Evolutionary conservation across 2,888 invertebrate species (phyloP), one percentile per base, ranked within the genome.

Genomic region (Drosophila colorata): DNA sequence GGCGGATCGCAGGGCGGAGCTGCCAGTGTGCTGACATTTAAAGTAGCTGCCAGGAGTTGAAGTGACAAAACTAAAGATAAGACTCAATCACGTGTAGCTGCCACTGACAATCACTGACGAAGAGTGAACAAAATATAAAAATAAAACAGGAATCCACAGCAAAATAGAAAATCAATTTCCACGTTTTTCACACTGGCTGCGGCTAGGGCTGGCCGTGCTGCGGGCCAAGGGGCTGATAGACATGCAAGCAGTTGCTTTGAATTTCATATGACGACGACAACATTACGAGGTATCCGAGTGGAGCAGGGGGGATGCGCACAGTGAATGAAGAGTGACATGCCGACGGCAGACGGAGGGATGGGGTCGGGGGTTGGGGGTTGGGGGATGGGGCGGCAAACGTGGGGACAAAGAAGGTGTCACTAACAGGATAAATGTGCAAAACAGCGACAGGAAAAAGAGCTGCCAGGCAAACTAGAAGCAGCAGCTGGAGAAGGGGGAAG

Each of bases 31-130:
- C 61, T 88, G 83, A 88, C 83, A 83, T 88, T 83, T 83, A 83
- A 83, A 83, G 83, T 88, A 83, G 83, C 83, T 83, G 89, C 87
- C 83, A 83, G 85, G 81, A 76, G 69, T 74, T 80, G 89, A 88
- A 83, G 83, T 88, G 83, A 83, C 83, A 83, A 88, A 83, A 88
- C 83, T 83, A 83, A 88, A 83, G 89, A 83, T 83, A 83, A 87
- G 83, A 83, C 89, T 83, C 83, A 87, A 83, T 83, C 83, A 83
- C 83, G 89, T 83, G 83, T 87, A 68, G 82, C 81, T 78, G 75
- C 63, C 74, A 74, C 73, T 80, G 80, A 78, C 78, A 87, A 89
- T 76, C 82, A 74, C 68, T 56, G 57, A 59, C 63, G 55, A 49
- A 23, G 35, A 43, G 2, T 33, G 51, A 55, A 47, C 40, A 55